Base-by-base conservation (phyloP, 1,140 invertebrate species). In the Popillia japonica region DNA sequence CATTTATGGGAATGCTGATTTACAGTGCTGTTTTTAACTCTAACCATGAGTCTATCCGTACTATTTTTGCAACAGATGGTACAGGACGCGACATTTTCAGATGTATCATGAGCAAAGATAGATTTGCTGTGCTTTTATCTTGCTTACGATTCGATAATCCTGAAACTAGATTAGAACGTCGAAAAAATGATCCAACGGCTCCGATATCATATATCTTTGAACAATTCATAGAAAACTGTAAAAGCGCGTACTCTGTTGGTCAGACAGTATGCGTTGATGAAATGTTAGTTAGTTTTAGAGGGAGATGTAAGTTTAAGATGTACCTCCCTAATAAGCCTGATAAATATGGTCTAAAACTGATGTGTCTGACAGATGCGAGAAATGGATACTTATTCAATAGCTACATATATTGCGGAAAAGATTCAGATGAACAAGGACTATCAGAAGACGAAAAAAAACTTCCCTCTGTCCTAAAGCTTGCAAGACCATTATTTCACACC, bases 341-440 rank as follows among this genome's bases (percentile, higher is more conserved):
- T 42, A 87, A 86, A 77, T 90, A 88, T 80, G 89, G 88, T 0
- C 80, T 89, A 34, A 88, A 89, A 83, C 81, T 88, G 55, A 41
- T 82, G 34, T 81, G 79, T 55, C 79, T 86, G 17, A 81, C 79
- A 22, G 85, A 87, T 80, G 81, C 83, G 17, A 27, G 41, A 73
- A 83, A 82, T 10, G 82, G 81, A 17, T 87, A 87, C 76, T 75
- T 86, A 44, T 76, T 82, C 9, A 82, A 84, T 81, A 82, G 79
- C 6, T 82, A 84, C 59, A 80, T 84, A 10, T 87, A 87, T 76
- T 59, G 80, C 8, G 86, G 85, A 55, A 87, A 86, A 83, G 78
- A 78, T 27, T 83, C 80, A 40, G 83, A 83, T 80, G 82, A 84
- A 34, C 23, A 48, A 34, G 76, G 76, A 11, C 74, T 84, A 42